phyloP scores from a whole-genome alignment of 1,140 invertebrate genomes.

The Drosophila nigrodunni region DNA sequence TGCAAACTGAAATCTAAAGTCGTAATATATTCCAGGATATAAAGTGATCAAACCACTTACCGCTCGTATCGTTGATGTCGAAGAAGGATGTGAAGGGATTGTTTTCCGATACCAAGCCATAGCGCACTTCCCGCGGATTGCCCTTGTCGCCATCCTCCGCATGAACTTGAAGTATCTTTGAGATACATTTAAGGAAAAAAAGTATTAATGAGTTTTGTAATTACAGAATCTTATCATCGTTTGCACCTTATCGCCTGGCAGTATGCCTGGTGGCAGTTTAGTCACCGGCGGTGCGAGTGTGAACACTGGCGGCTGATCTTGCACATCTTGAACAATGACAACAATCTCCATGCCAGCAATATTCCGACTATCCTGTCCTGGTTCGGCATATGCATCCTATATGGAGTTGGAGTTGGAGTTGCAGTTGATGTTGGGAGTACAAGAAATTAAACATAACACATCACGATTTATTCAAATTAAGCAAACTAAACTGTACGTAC shows the following conservation, averaged over 20 bases:
- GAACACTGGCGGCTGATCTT: constrained; percentile 94
- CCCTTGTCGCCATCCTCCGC: constrained; percentile 96
- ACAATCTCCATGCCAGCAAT: constrained; percentile 92
- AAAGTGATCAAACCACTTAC: constrained; percentile 85
- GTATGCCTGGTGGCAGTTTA: constrained; percentile 87
- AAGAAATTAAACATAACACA: constrained; percentile 2
- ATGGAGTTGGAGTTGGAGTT: too few species aligned
- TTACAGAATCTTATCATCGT: neutral
- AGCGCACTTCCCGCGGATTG: constrained; percentile 91
- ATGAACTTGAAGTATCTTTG: constrained; percentile 89
- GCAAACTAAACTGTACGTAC: constrained; percentile 86
- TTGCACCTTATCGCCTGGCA: constrained; percentile 87
- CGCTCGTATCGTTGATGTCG: constrained; percentile 92
- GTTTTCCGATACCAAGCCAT: constrained; percentile 92
- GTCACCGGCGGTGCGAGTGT: constrained; percentile 92
- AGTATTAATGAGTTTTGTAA: neutral
- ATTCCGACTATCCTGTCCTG: constrained; percentile 92
- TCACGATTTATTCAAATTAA: constrained; percentile 1
- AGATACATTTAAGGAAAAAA: constrained; percentile 31
- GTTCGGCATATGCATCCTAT: constrained; percentile 93
- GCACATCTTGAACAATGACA: constrained; percentile 93
- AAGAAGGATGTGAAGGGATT: constrained; percentile 94
- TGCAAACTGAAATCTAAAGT: neutral
- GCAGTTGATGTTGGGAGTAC: constrained; percentile 12
- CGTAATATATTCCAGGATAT: too few species aligned